Evolutionary conservation across 1,140 invertebrate genomes (phyloP).

Genomic region (Pinna nobilis): DNA sequence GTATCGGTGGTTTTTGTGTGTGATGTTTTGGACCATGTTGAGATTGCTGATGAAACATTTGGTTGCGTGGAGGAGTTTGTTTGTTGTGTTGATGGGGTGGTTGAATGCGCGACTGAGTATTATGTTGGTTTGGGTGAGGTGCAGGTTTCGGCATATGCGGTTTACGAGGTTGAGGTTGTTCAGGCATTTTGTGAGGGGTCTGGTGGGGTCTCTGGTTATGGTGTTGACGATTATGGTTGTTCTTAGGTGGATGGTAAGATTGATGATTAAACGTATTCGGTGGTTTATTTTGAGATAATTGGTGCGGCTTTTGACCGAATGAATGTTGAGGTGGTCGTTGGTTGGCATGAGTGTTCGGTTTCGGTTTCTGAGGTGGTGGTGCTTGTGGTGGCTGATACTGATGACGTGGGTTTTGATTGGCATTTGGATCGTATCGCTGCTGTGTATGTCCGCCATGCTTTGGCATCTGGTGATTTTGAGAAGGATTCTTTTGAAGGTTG

Average conservation of each 20-base stretch:
- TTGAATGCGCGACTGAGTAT: no score
- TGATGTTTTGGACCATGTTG: neutral
- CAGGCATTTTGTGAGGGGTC: no score
- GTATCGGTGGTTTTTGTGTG: neutral
- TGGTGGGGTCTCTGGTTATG: no score
- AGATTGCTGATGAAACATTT: constrained; percentile 5
- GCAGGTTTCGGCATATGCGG: no score
- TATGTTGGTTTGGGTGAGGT: no score
- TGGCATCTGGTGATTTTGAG: neutral
- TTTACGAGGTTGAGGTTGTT: no score
- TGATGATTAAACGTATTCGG: no score
- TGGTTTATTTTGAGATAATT: no score
- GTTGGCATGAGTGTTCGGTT: neutral
- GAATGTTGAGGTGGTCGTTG: neutral
- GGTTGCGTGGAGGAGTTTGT: neutral
- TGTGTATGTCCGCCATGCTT: neutral
- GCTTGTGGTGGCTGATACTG: neutral
- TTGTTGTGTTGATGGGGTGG: no score
- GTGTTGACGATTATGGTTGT: no score
- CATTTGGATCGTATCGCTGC: neutral
- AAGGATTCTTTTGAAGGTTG: neutral
- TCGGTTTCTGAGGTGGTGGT: neutral
- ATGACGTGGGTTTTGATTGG: neutral
- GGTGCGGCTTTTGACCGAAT: neutral
- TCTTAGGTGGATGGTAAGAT: no score